Conservation (phyloP, 1,140 invertebrate genomes). For the Scaptomyza pallida region DNA sequence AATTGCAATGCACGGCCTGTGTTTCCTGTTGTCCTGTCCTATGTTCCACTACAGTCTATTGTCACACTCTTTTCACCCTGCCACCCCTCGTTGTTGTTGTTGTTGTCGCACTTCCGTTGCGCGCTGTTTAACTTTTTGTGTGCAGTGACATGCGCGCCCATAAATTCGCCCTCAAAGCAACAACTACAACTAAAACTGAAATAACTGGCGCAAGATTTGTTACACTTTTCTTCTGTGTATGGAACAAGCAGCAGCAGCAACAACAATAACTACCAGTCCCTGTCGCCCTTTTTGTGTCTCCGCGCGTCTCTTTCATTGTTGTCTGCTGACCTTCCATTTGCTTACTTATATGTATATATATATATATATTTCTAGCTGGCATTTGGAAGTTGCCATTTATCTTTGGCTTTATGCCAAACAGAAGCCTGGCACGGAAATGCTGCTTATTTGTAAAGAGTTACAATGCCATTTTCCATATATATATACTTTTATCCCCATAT, state of each 20-base stretch:
- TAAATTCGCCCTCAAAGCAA: constrained; percentile 64
- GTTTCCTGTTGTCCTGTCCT: constrained; percentile 29
- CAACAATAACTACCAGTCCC: constrained; percentile 13
- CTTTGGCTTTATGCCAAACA: constrained; percentile 77
- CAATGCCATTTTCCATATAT: constrained; percentile 33
- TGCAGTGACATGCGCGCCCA: constrained; percentile 77
- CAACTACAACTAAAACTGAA: constrained; percentile 39
- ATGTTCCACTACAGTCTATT: constrained; percentile 3
- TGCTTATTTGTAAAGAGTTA: constrained; percentile 70
- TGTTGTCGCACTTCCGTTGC: constrained; percentile 76
- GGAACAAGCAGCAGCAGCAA: background rate
- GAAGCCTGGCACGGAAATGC: constrained; percentile 55
- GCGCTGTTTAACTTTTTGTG: constrained; percentile 81
- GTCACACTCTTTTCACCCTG: background rate
- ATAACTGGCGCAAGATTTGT: constrained; percentile 67
- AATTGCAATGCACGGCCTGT: constrained; percentile 61
- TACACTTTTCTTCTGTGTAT: constrained; percentile 50
- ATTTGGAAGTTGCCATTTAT: constrained; percentile 77
- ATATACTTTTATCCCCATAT: background rate
- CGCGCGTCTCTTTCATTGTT: background rate
- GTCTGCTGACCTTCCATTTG: constrained; percentile 58
- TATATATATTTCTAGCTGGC: constrained; percentile 70
- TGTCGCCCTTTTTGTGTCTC: background rate
- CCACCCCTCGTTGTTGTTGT: constrained; percentile 1
- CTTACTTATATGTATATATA: too few species aligned